Base-by-base conservation (phyloP, 2,113 vertebrate genomes). In the Aptenodytes patagonicus region DNA sequence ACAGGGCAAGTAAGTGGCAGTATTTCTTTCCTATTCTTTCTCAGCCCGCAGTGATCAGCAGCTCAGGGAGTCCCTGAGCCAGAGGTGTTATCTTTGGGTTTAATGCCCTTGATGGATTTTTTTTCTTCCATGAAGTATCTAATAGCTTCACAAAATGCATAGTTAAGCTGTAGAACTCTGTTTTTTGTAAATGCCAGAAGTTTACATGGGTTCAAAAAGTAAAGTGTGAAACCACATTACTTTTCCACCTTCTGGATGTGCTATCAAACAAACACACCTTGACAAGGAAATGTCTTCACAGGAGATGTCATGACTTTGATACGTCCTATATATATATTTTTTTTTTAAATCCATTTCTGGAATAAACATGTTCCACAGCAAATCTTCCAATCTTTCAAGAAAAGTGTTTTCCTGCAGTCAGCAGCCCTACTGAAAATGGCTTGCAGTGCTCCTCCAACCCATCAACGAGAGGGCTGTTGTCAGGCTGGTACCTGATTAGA, bases 251-350 rank as follows among this genome's bases (percentile, higher is more conserved):
- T 73, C 73, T 72, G 75, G 75, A 85, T 90, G 92, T 66, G 87
- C 89, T 95, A 79, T 89, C 78, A 88, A 96, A 61, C 73, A 91
- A 57, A 85, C 40, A 72, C 66, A 96, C 90, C 82, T 93, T 80
- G 82, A 94, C 82, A 90, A 83, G 89, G 38, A 96, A 91, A 52
- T 85, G 44, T 84, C 69, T 87, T 93, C 78, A 71, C 84, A 61
- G 87, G 89, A 91, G 66, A 85, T 36, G 46, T 46, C 10, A 9
- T 26, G 46, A 77, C 51, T 87, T 76, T 83, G 70, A 94, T 71
- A 78, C 0, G 0, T 47, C 54, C 2, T 36, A 36, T 36, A 36
- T 36, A 36, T 36, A 36, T 36, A 36, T 25, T 13, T 65, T 72
- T 20, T 1, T 77, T 76, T 13, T 0, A 26, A 86, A 79, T 42